These are phyloP conservation scores for Clarias pachynema DNA, from an alignment of 2,797 vertebrate species.

Conservation along the genomic window DNA sequence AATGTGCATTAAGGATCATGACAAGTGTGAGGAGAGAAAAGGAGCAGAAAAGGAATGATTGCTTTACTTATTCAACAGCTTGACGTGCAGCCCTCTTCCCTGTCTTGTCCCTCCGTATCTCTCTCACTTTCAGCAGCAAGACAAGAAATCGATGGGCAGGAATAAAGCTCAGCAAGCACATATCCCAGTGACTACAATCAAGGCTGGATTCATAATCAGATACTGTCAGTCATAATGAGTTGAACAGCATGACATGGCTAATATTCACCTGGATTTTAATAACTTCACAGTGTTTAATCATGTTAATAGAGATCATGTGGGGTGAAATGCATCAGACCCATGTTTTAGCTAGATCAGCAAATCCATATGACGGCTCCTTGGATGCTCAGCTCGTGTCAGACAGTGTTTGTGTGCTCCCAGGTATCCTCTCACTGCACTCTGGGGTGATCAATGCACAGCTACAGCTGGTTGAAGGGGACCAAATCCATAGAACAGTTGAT, in stretches of 20 bases:
- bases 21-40: conserved; percentile 25
- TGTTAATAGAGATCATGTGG: conserved; percentile 32
- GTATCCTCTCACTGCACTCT: conserved; percentile 26
- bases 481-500: conserved; percentile 89
- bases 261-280: conserved; percentile 55
- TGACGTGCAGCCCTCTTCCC: conserved; percentile 32
- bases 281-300: conserved; percentile 50
- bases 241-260: conserved; percentile 43
- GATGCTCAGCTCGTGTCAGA: conserved; percentile 20
- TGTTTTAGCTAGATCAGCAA: conserved; percentile 29
- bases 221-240: conserved; percentile 50
- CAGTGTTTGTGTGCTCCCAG: not conserved
- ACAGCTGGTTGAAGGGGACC: conserved; percentile 96
- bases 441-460: conserved; percentile 75
- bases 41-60: conserved; percentile 43
- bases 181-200: conserved; percentile 51
- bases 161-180: conserved; percentile 52
- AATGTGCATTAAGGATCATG: conserved; percentile 60
- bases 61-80: conserved; percentile 62
- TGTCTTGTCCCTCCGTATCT: conserved; percentile 33
- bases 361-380: conserved; percentile 36
- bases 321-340: conserved; percentile 8
- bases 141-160: conserved; percentile 60
- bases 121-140: conserved; percentile 50
- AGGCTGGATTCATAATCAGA: conserved; percentile 54